Base-by-base conservation (phyloP, 2,113 vertebrate species). In the Gymnogyps californianus region DNA sequence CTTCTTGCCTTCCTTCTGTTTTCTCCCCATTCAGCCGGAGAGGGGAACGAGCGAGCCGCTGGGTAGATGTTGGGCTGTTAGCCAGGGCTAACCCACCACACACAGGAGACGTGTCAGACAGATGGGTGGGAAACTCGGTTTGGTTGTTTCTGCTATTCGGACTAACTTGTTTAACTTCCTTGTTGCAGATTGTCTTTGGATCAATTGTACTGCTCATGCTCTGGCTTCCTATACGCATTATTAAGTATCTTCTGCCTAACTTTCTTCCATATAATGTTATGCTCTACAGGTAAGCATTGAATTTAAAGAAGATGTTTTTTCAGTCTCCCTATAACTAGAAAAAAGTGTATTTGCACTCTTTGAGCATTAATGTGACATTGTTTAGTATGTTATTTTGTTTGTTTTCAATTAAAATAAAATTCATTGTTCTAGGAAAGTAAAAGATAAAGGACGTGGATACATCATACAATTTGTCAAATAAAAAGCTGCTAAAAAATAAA, bases 241-340 rank as follows among this genome's bases (percentile, higher is more conserved):
- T 99, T 91, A 99, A 99, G 91, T 98, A 99, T 67, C 94, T 99
- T 32, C 97, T 99, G 58, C 99, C 99, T 55, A 95, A 97, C 94
- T 99, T 99, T 96, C 99, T 99, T 92, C 99, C 99, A 7, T 99
- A 99, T 96, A 99, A 99, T 82, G 99, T 99, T 89, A 99, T 99
- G 99, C 98, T 99, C 6, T 99, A 99, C 98, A 99, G 99, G 99
- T 99, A 98, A 96, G 97, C 40, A 19, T 76, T 93, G 92, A 13
- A 83, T 75, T 83, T 32, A 2, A 9, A 51, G 69, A 87, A 32
- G 4, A 34, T 64, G 2, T 1, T 1, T 16, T 51, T 89, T 78
- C 17, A 62, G 44, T 83, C 19, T 86, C 12, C 17, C 14, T 93
- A 0, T 79, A 72, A 70, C 28, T 89, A 59, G 34, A 58, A 71